Evolutionary conservation across 1,140 invertebrate species (phyloP).

Genomic region (Glossosoma conforme): DNA sequence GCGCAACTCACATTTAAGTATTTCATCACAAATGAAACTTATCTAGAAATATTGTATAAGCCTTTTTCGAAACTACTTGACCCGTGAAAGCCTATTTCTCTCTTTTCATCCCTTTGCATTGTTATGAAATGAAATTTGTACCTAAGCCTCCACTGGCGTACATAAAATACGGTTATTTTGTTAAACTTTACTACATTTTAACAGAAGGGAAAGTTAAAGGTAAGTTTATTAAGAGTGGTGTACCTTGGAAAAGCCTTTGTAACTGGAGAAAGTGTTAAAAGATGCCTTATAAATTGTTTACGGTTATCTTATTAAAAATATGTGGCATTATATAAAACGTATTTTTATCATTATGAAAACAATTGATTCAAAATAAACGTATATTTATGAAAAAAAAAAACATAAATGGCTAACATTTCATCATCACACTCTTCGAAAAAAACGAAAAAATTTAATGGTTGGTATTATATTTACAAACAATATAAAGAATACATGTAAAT

Average conservation of each 20-base stretch:
- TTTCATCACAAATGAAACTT: neutral
- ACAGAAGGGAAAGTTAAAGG: slow-evolving; percentile 23
- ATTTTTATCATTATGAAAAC: no score
- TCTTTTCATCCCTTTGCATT: slow-evolving; percentile 19
- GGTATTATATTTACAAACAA: no score
- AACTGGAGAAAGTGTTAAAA: neutral
- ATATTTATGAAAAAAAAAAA: no score
- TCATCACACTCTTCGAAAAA: no score
- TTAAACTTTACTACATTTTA: slow-evolving; percentile 24
- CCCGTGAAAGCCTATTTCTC: slow-evolving; percentile 21
- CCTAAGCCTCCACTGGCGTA: slow-evolving; percentile 18
- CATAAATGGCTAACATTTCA: no score
- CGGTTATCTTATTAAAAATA: neutral
- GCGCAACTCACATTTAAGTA: no score
- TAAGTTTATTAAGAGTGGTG: slow-evolving; percentile 24
- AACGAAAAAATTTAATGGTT: no score
- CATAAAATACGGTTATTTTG: slow-evolving; percentile 28
- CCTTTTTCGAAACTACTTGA: slow-evolving; percentile 17
- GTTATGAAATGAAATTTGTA: slow-evolving; percentile 23
- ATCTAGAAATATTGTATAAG: slow-evolving; percentile 1
- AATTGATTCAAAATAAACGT: no score
- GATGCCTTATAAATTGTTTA: neutral
- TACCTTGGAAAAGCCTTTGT: slow-evolving; percentile 6
- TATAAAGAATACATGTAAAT: no score
- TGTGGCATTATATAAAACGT: neutral